Evolutionary conservation across 2,888 invertebrate species (phyloP).

Genomic region (Gerris lacustris): DNA sequence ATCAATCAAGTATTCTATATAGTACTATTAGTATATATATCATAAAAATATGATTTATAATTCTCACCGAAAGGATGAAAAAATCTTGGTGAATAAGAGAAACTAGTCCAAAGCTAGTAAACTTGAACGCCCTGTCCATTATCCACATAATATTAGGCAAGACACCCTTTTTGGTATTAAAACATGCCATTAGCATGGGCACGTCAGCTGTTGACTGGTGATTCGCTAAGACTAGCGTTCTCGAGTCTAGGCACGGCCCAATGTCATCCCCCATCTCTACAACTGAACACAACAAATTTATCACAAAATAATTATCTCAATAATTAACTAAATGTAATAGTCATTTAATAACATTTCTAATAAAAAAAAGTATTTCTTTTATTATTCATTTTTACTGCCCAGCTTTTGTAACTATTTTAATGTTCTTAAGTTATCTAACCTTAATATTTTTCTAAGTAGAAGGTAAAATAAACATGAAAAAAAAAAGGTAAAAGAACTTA

Average conservation of each 20-base stretch:
- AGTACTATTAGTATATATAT: too few relatives aligned
- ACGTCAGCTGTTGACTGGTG: slow-evolving; percentile 95
- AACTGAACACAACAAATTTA: slow-evolving; percentile 40
- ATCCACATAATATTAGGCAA: slow-evolving; percentile 88
- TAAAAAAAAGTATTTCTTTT: too few relatives aligned
- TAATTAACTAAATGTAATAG: too few relatives aligned
- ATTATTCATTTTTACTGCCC: too few relatives aligned
- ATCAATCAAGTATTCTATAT: too few relatives aligned
- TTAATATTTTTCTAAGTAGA: slow-evolving; percentile 5
- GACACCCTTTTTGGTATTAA: slow-evolving; percentile 65
- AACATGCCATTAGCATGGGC: slow-evolving; percentile 79
- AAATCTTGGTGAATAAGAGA: slow-evolving; percentile 85
- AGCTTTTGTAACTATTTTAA: too few relatives aligned
- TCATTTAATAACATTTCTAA: too few relatives aligned
- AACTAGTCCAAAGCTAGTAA: slow-evolving; percentile 87
- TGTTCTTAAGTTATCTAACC: too few relatives aligned
- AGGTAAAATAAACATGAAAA: not conserved
- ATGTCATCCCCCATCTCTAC: slow-evolving; percentile 81
- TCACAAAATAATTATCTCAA: too few relatives aligned
- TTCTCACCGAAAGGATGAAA: slow-evolving; percentile 84
- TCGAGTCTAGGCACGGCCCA: slow-evolving; percentile 50
- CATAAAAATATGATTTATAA: not conserved
- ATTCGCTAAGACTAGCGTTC: slow-evolving; percentile 76
- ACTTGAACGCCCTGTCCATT: slow-evolving; percentile 89
- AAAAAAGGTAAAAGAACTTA: slow-evolving; percentile 41